Percentiles rank a stretch among this genome's conserved stretches.
Conservation (phyloP, 2,888 invertebrate species). For the Abscondita cerata region DNA sequence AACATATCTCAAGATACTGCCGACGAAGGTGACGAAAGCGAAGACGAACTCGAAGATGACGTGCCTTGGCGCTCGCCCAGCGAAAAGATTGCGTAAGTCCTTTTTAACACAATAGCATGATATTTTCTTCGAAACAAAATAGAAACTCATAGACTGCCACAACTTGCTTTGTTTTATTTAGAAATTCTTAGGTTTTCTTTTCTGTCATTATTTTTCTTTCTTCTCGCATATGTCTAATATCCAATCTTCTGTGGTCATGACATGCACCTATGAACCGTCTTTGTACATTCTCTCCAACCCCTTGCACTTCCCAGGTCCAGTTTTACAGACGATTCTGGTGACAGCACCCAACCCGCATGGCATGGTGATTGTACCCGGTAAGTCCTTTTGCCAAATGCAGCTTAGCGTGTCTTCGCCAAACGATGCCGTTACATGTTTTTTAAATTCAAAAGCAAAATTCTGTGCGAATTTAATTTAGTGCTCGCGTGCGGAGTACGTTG, state of each 20-base stretch:
- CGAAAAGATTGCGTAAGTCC: constrained; percentile 88
- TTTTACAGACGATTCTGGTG: constrained; percentile 57
- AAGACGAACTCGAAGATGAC: constrained; percentile 88
- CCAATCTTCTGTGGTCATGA: constrained; percentile 45
- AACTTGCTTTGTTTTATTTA: constrained; percentile 20
- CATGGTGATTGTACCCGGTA: constrained; percentile 71
- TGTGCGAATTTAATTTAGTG: no score
- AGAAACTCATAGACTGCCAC: not conserved
- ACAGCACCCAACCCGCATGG: constrained; percentile 64
- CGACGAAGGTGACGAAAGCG: constrained; percentile 85
- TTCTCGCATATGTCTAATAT: constrained; percentile 34
- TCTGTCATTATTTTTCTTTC: constrained; percentile 41
- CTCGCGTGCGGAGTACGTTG: no score
- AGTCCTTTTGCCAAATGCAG: constrained; percentile 64
- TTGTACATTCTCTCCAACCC: constrained; percentile 56
- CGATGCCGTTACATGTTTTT: not conserved
- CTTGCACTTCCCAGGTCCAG: constrained; percentile 59
- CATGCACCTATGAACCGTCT: constrained; percentile 47
- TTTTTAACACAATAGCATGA: constrained; percentile 4
- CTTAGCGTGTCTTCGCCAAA: constrained; percentile 8
- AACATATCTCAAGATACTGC: constrained; percentile 74
- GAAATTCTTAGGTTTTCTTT: constrained; percentile 16
- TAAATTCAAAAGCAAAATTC: no score
- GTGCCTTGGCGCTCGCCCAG: constrained; percentile 91
- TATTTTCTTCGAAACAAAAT: constrained; percentile 2